A percentile compares a stretch with the other conserved stretches of the same genome.
phyloP scores from a whole-genome alignment of 2,888 invertebrate species.

The Adela reaumurella region DNA sequence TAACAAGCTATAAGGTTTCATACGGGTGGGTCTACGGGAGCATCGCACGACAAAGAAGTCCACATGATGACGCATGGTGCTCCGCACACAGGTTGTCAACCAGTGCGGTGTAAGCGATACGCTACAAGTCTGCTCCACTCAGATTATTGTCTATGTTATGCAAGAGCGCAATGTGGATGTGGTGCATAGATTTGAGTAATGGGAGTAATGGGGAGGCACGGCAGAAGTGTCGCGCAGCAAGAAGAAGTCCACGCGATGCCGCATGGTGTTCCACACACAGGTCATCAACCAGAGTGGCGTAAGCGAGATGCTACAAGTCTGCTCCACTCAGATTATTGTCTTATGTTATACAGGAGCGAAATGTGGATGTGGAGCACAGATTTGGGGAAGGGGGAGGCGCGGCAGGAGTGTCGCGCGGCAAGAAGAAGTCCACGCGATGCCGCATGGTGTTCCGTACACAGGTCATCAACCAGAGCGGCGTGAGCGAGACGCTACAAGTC shows the following conservation, averaged over 20 bases:
- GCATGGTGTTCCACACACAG: slow-evolving; percentile 90
- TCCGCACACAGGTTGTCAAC: slow-evolving; percentile 78
- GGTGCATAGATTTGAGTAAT: slow-evolving; percentile 83
- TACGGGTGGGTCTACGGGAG: slow-evolving; percentile 22
- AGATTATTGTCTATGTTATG: slow-evolving; percentile 46
- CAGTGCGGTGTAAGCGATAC: slow-evolving; percentile 77
- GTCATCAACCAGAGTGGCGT: slow-evolving; percentile 74
- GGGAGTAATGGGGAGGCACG: too few relatives aligned
- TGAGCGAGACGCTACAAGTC: slow-evolving; percentile 78
- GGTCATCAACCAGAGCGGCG: slow-evolving; percentile 73
- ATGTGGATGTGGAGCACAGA: slow-evolving; percentile 91
- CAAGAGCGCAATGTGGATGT: slow-evolving; percentile 93
- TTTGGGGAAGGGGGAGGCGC: slow-evolving; percentile 63
- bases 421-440: slow-evolving; percentile 93
- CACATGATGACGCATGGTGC: slow-evolving; percentile 84
- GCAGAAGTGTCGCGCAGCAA: slow-evolving; percentile 64
- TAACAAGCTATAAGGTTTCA: too few relatives aligned
- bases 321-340: slow-evolving; percentile 73
- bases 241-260: slow-evolving; percentile 67
- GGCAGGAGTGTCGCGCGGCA: slow-evolving; percentile 61
- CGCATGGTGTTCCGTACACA: slow-evolving; percentile 91
- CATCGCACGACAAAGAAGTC: slow-evolving; percentile 68
- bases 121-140: slow-evolving; percentile 84
- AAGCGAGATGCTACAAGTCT: slow-evolving; percentile 80
- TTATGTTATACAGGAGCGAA: slow-evolving; percentile 62